Evolutionary conservation across 2,888 invertebrate genomes (phyloP).

Genomic region (Cancer borealis): DNA sequence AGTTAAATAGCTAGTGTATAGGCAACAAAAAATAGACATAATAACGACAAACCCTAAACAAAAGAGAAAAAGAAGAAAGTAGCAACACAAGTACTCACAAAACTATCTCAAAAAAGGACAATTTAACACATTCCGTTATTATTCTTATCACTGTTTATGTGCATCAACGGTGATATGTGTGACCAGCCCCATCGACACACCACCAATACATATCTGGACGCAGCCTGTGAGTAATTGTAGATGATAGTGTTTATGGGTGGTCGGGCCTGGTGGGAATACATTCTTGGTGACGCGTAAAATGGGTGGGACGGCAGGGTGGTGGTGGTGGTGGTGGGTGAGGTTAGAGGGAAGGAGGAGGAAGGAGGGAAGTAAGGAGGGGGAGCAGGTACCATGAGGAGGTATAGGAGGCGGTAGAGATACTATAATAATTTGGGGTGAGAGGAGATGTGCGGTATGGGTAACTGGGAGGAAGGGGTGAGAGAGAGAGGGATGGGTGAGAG

Average conservation of each 20-base stretch:
- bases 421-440: not conserved
- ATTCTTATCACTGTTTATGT: constrained; percentile 51
- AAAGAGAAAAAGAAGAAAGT: not conserved
- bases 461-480: too few relatives aligned
- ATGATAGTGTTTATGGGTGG: constrained; percentile 67
- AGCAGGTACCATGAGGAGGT: not conserved
- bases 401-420: not conserved
- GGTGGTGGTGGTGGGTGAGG: not conserved
- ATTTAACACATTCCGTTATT: not conserved
- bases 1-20: too few relatives aligned
- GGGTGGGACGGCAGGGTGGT: not conserved
- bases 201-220: constrained; percentile 66
- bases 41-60: not conserved
- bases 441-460: too few relatives aligned
- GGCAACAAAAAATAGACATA: not conserved
- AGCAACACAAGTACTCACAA: not conserved
- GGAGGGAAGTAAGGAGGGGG: not conserved
- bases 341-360: not conserved
- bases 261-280: constrained; percentile 8
- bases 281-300: constrained; percentile 32
- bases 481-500: too few relatives aligned
- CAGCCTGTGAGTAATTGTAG: constrained; percentile 68
- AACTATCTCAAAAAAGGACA: not conserved
- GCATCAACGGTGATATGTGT: constrained; percentile 68
- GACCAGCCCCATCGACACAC: constrained; percentile 36